A percentile compares a stretch with the other conserved stretches of the same genome.
Evolutionary conservation across 2,113 vertebrate genomes (phyloP).

Genomic region (Cyphotilapia sp.): DNA sequence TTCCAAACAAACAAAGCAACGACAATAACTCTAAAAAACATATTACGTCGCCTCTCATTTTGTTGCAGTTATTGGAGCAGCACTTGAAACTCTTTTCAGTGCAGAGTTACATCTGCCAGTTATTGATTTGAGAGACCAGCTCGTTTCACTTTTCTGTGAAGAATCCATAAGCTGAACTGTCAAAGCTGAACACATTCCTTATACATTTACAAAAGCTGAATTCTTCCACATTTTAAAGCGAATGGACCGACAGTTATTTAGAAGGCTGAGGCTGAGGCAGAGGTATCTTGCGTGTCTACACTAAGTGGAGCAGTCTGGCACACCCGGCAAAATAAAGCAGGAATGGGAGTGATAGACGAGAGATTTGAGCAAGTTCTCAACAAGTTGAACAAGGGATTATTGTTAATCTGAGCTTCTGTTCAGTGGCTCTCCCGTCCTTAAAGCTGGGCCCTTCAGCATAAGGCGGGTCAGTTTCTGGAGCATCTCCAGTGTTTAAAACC

Average conservation of each 20-base stretch:
- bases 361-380: slow-evolving; percentile 47
- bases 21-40: not conserved
- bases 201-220: not conserved
- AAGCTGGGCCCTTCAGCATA: slow-evolving; percentile 33
- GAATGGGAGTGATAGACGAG: slow-evolving; percentile 25
- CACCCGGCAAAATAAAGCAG: not conserved
- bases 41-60: not conserved
- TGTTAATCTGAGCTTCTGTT: slow-evolving; percentile 61
- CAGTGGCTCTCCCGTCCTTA: slow-evolving; percentile 49
- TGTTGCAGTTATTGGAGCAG: not conserved
- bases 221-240: not conserved
- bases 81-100: not conserved
- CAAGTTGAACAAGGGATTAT: slow-evolving; percentile 49
- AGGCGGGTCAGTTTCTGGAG: slow-evolving; percentile 18
- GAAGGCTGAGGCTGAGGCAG: not conserved
- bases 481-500: not conserved
- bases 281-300: not conserved
- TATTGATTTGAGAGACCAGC: not conserved
- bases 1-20: slow-evolving; percentile 14
- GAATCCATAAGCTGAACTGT: not conserved
- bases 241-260: not conserved
- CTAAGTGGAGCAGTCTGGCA: not conserved
- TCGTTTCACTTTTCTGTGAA: not conserved
- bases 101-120: not conserved
- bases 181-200: not conserved